Percentiles rank a stretch among this genome's conserved stretches.
phyloP scores from a whole-genome alignment of 2,888 invertebrate genomes.

The Trilocha varians region DNA sequence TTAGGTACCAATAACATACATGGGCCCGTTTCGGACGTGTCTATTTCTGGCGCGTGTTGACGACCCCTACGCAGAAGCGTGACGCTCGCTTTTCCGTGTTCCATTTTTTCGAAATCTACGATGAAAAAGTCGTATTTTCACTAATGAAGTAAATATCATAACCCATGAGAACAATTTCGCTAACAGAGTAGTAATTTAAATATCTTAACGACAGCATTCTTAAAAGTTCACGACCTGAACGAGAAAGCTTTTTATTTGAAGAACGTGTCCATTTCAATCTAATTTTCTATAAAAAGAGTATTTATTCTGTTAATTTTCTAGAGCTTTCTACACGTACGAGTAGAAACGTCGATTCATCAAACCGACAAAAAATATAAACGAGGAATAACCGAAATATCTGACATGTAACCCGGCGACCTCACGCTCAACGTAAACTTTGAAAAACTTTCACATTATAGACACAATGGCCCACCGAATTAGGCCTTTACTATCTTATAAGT shows the following conservation, averaged over 20 bases:
- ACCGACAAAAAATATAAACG: constrained; percentile 27
- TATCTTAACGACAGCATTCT: not conserved
- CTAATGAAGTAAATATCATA: no score
- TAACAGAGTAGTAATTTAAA: no score
- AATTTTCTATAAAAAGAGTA: not conserved
- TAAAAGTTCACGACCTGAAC: not conserved
- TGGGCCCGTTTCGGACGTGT: constrained; percentile 31
- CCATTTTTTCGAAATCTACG: not conserved
- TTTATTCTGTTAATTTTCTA: constrained; percentile 1
- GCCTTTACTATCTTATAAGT: constrained; percentile 20
- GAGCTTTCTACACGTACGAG: constrained; percentile 14
- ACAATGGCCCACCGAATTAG: constrained; percentile 37
- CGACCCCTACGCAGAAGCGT: constrained; percentile 39
- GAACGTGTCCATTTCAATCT: not conserved
- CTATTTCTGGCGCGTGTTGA: constrained; percentile 52
- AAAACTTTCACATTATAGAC: constrained; percentile 39
- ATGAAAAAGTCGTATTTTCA: no score
- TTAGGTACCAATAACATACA: constrained; percentile 19
- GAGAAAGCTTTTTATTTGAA: not conserved
- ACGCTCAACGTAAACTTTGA: constrained; percentile 6
- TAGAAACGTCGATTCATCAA: constrained; percentile 30
- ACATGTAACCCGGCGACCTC: constrained; percentile 47
- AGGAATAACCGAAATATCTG: constrained; percentile 26
- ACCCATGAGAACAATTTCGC: not conserved
- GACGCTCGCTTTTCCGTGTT: constrained; percentile 8